Conservation (phyloP, 2,888 invertebrate genomes). For the Ennomos erosarius region DNA sequence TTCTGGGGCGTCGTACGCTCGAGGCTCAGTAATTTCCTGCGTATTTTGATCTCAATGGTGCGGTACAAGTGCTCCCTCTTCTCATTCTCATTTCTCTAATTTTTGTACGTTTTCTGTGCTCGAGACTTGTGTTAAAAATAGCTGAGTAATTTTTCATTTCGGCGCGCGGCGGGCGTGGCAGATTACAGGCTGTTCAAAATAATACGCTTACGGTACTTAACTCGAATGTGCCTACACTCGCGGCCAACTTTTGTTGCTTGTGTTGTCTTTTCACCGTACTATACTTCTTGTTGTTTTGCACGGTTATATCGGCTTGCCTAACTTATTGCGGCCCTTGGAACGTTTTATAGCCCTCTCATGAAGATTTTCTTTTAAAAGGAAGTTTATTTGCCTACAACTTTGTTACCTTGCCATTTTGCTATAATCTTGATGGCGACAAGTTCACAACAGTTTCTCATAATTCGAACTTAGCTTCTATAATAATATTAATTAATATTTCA, state of each 20-base stretch:
- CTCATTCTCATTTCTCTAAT: conserved; percentile 83
- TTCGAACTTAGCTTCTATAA: no score
- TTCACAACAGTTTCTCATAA: conserved; percentile 24
- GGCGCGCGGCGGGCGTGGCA: conserved; percentile 81
- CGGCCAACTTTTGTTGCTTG: conserved; percentile 70
- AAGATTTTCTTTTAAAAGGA: conserved; percentile 66
- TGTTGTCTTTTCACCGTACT: conserved; percentile 66
- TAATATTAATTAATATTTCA: no score
- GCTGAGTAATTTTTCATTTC: conserved; percentile 83
- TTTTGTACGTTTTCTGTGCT: conserved; percentile 83
- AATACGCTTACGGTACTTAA: conserved; percentile 77
- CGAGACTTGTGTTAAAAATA: conserved; percentile 82
- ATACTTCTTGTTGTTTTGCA: conserved; percentile 56
- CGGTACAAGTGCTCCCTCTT: conserved; percentile 82
- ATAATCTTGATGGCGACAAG: conserved; percentile 38
- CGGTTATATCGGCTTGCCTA: conserved; percentile 59
- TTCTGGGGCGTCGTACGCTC: conserved; percentile 63
- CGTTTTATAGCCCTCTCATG: conserved; percentile 67
- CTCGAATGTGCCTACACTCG: conserved; percentile 71
- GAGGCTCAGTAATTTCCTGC: conserved; percentile 81
- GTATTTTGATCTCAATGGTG: conserved; percentile 84
- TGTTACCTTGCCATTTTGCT: conserved; percentile 49
- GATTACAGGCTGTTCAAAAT: conserved; percentile 82
- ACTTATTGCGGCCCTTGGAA: conserved; percentile 61
- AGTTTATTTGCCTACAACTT: conserved; percentile 60